Base-by-base conservation (phyloP, 2,888 invertebrate genomes). In the Plusia festucae region DNA sequence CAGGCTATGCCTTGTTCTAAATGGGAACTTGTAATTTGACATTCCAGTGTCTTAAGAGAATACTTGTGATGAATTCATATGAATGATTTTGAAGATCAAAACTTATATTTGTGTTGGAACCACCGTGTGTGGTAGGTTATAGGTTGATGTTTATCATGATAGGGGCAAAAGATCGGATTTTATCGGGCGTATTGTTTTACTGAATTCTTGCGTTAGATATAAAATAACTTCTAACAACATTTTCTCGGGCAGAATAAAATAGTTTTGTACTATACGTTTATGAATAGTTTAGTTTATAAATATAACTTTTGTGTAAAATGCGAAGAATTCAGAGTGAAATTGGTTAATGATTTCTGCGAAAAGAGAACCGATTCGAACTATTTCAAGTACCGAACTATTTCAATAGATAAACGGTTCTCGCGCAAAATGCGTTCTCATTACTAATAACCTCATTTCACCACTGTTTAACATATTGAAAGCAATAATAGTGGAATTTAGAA, bases 71-170 rank as follows among this genome's bases (percentile, higher is more conserved):
- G n/a, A n/a, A n/a, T n/a, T n/a, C n/a, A n/a, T n/a, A 13, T 34
- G 34, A 57, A 34, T 34, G 34, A 30, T 16, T 46, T 57, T 22
- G 49, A 55, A 32, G 57, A 57, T 16, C 51, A 52, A 46, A 55
- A 67, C 30, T 18, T 54, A 52, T 13, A 6, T 3, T 44, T 51
- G 49, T 20, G 6, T 30, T 22, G 34, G 27, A 30, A n/a, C 0
- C 53, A n/a, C 24, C 46, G 34, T 61, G 60, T 73, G 69, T 55
- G 60, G 69, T 59, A 68, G 18, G 11, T 18, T 16, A 30, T 16
- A 11, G 5, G 11, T 53, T 4, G 4, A 15, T 4, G 30, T 40
- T 40, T 40, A 40, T 40, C 40, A 6, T 30, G 30, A 30, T 40
- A 40, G n/a, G 40, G 34, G n/a, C 40, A 40, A 40, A 40, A 40